These are phyloP conservation scores for Saturnia pavonia DNA, from an alignment of 2,888 invertebrate species.

Conservation along the genomic window DNA sequence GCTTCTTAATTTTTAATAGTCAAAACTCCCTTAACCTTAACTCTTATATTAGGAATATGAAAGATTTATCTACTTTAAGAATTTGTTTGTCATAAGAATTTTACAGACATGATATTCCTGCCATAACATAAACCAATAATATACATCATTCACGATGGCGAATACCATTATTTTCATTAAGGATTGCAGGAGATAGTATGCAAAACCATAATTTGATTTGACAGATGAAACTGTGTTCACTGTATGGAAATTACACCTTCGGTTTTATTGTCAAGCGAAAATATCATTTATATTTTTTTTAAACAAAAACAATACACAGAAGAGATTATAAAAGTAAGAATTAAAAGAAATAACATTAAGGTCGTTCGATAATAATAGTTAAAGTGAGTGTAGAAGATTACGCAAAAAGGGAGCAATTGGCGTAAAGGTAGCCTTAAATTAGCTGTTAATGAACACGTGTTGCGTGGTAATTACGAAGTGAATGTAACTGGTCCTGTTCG, in stretches of 20 bases:
- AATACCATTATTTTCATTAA: no score
- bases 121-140: background rate
- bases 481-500: slow-evolving; percentile 68
- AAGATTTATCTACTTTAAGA: background rate
- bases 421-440: slow-evolving; percentile 45
- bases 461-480: slow-evolving; percentile 63
- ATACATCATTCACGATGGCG: no score
- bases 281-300: background rate
- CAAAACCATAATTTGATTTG: background rate
- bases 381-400: slow-evolving; percentile 28
- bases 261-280: background rate
- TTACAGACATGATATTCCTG: background rate
- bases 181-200: background rate
- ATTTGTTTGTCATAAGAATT: background rate
- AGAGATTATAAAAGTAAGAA: background rate
- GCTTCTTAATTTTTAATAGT: background rate
- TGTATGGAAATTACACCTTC: background rate
- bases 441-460: slow-evolving; percentile 59
- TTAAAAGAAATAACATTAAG: background rate
- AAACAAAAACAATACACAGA: background rate
- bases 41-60: background rate
- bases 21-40: background rate
- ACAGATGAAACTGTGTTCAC: background rate
- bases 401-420: slow-evolving; percentile 41
- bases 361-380: background rate